Conservation (phyloP, 1,140 invertebrate genomes). For the Philopotamus ludificatus region DNA sequence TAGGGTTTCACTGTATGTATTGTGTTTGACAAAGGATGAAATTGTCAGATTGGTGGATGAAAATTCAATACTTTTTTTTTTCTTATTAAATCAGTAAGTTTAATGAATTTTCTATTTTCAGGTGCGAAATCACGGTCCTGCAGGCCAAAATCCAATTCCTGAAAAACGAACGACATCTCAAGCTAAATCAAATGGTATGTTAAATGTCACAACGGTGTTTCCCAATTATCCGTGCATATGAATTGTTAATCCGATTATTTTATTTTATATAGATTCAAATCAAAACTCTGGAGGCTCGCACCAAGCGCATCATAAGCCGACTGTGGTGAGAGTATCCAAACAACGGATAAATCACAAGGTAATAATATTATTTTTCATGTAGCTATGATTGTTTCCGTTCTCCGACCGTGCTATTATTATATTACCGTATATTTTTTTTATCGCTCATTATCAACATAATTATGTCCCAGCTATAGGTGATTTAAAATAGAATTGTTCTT, state of each 20-base stretch:
- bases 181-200: slow-evolving; percentile 35
- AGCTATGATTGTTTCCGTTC: background rate
- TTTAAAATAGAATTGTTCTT: background rate
- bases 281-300: slow-evolving; percentile 18
- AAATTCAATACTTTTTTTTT: no score
- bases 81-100: no score
- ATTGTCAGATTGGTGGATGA: no score
- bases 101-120: slow-evolving; percentile 21
- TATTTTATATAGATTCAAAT: slow-evolving; percentile 24
- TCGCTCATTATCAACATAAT: no score
- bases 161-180: slow-evolving; percentile 26
- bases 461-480: background rate
- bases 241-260: background rate
- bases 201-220: no score
- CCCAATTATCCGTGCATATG: no score
- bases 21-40: no score
- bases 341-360: slow-evolving; percentile 65
- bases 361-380: slow-evolving; percentile 36
- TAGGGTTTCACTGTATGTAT: no score
- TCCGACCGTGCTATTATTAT: no score
- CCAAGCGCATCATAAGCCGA: slow-evolving; percentile 43
- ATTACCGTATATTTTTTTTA: no score
- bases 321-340: slow-evolving; percentile 58
- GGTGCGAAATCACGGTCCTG: slow-evolving; percentile 31
- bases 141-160: slow-evolving; percentile 7